Base-by-base conservation (phyloP, 1,140 invertebrate genomes). In the Marisa cornuarietis region DNA sequence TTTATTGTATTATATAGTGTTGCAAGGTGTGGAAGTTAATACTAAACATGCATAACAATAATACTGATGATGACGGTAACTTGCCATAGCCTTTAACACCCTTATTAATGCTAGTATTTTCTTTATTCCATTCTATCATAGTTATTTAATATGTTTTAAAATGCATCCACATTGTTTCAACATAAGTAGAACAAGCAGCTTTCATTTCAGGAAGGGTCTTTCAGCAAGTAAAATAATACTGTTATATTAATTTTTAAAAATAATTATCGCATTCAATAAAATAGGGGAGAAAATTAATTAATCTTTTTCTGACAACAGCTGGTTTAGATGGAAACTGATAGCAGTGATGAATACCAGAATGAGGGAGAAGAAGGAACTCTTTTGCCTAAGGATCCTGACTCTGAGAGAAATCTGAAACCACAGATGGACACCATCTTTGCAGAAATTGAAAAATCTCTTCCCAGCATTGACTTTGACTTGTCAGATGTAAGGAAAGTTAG, bases 341-440 rank as follows among this genome's bases (percentile, higher is more conserved):
- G 79, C 42, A 83, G 63, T 24, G 66, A 61, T 72, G 78, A 72
- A 58, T 24, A 68, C 11, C 54, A 68, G 52, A 42, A 69, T 26
- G 49, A 75, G 16, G 10, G 61, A 3, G 66, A 31, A 42, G 63
- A 73, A n/a, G 58, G 66, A 22, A 16, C 31, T 49, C 11, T 16
- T 18, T 51, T 31, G 52, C 69, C 54, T 72, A 75, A 66, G 72
- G 75, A 62, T 58, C 61, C 8, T 65, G 69, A 54, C 49, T 80
- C 69, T 20, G 77, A 80, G 8, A 84, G 82, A 16, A 65, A 76
- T 22, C 79, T 87, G 13, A 89, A 87, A 79, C 88, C 87, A 31
- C 86, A 87, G 68, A 82, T 89, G 73, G 88, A 88, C 71, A 81
- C 78, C n/a, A 89, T 89, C 54, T 89, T 89, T 79, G 83, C 87